phyloP scores from a whole-genome alignment of 92 coral and sea anemone genomes.

The Epizoanthus fatuus region DNA sequence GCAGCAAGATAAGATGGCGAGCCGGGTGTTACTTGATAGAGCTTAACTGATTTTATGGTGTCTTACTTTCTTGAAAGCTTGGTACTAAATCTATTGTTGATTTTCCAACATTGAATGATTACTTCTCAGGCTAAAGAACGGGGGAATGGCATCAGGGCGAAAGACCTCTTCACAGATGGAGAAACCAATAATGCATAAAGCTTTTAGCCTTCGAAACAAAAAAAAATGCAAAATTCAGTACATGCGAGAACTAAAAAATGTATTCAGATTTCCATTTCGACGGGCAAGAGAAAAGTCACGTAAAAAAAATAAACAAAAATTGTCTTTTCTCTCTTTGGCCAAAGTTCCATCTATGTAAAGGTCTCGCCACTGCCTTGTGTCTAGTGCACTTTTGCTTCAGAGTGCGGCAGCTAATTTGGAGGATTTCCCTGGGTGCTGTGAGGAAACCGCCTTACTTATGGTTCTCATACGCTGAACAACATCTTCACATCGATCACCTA shows the following conservation, averaged over 20 bases:
- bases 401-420: neutral
- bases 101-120: slow-evolving; percentile 13
- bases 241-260: neutral
- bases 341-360: neutral
- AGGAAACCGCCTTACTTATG: neutral
- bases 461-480: neutral
- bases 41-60: slow-evolving; percentile 13
- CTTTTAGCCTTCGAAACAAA: slow-evolving; percentile 18
- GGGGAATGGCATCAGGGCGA: neutral
- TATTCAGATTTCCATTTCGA: slow-evolving; percentile 13
- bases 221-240: neutral
- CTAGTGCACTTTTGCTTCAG: neutral
- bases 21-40: slow-evolving; percentile 21
- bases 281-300: neutral
- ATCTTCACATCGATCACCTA: neutral
- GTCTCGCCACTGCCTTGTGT: neutral
- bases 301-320: slow-evolving; percentile 15
- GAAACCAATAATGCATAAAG: slow-evolving; percentile 2
- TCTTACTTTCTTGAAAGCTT: slow-evolving; percentile 24
- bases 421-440: neutral
- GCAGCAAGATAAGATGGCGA: slow-evolving; percentile 17
- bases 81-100: neutral
- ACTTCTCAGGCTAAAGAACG: neutral
- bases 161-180: neutral
- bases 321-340: neutral